Evolutionary conservation across 2,888 invertebrate genomes (phyloP).

Genomic region (Stramonita haemastoma): DNA sequence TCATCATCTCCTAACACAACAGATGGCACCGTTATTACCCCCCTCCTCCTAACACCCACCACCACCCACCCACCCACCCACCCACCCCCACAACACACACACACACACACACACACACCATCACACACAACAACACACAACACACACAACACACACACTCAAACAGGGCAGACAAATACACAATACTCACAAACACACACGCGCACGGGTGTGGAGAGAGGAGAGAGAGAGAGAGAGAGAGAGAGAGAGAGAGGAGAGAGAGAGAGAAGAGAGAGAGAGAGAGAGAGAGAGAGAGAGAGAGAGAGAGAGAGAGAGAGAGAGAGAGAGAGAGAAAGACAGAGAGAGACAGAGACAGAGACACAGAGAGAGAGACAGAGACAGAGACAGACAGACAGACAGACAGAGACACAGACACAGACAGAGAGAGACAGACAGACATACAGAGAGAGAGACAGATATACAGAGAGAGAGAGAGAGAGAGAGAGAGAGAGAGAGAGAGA

Average conservation of each 20-base stretch:
- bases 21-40: too few species aligned
- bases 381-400: not conserved
- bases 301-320: not conserved
- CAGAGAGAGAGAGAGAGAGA: not conserved
- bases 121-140: too few species aligned
- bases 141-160: too few species aligned
- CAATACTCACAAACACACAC: too few species aligned
- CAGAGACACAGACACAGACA: not conserved
- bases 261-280: not conserved
- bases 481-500: conserved; percentile 21
- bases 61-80: too few species aligned
- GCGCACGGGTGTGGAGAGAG: not conserved
- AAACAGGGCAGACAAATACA: too few species aligned
- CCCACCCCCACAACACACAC: too few species aligned
- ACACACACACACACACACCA: too few species aligned
- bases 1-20: too few species aligned
- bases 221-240: not conserved
- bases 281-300: conserved; percentile 10
- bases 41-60: too few species aligned
- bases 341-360: not conserved
- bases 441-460: too few species aligned
- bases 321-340: conserved; percentile 4
- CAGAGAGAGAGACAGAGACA: not conserved
- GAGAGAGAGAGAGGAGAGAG: not conserved
- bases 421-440: not conserved